A percentile compares a stretch with the other conserved stretches of the same genome.
phyloP scores from a whole-genome alignment of 2,797 vertebrate genomes.

The Lophius americanus region DNA sequence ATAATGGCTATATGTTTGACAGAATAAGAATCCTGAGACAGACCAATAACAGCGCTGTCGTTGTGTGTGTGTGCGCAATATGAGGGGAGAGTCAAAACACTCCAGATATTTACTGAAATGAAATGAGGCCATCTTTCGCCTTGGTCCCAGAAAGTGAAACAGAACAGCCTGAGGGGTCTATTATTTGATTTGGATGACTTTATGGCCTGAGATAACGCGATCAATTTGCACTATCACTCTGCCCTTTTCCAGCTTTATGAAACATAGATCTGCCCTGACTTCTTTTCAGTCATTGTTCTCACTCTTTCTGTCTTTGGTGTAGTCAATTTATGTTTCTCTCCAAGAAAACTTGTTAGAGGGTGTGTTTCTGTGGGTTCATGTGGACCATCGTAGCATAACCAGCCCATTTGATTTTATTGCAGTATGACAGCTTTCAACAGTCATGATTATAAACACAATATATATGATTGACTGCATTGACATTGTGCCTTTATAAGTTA shows the following conservation, averaged over 20 bases:
- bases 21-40: too few species aligned
- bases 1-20: constrained; percentile 5
- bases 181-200: constrained; percentile 54
- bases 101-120: constrained; percentile 42
- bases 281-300: constrained; percentile 14
- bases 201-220: constrained; percentile 43
- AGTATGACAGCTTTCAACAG: background rate
- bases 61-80: background rate
- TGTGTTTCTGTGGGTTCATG: background rate
- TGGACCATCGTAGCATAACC: background rate
- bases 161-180: constrained; percentile 21
- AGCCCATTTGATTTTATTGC: too few species aligned
- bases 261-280: constrained; percentile 23
- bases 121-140: constrained; percentile 42
- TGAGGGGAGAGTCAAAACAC: constrained; percentile 10
- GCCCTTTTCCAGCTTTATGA: constrained; percentile 27
- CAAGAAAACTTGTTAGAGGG: too few species aligned
- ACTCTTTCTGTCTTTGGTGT: constrained; percentile 4
- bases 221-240: constrained; percentile 37
- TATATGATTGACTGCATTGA: background rate
- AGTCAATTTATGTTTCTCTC: constrained; percentile 2
- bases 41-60: background rate
- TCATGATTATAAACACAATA: background rate
- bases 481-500: background rate
- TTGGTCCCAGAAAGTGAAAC: constrained; percentile 41